phyloP scores from a whole-genome alignment of 2,113 vertebrate species.

The Hemichromis elongatus region DNA sequence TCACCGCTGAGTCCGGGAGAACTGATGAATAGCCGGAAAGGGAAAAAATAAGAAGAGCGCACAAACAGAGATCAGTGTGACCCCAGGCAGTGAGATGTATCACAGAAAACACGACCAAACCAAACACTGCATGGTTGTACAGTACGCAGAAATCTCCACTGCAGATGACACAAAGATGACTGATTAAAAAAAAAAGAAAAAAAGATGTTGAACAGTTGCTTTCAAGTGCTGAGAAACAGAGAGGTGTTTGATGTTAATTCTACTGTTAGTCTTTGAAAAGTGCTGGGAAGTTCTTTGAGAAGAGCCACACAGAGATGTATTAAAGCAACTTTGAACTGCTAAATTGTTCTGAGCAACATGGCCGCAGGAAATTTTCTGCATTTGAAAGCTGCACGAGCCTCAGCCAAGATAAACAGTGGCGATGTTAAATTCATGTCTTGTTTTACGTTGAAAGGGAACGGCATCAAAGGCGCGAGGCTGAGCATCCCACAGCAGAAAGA shows the following conservation, averaged over 20 bases:
- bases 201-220: conserved; percentile 32
- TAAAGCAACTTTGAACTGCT: conserved; percentile 55
- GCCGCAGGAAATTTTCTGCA: conserved; percentile 28
- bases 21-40: not conserved
- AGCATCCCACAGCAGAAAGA: conserved; percentile 14
- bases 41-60: not conserved
- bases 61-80: not conserved
- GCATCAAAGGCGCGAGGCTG: conserved; percentile 51
- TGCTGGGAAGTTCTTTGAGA: conserved; percentile 15
- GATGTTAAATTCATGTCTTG: conserved; percentile 39
- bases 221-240: not conserved
- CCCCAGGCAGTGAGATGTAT: not conserved
- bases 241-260: conserved; percentile 25
- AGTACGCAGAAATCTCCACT: not conserved
- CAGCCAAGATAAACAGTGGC: conserved; percentile 32
- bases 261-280: conserved; percentile 37
- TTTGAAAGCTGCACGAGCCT: conserved; percentile 19
- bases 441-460: conserved; percentile 52
- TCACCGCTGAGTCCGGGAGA: not conserved
- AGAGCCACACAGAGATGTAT: conserved; percentile 25
- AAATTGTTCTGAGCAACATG: conserved; percentile 47
- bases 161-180: conserved; percentile 28
- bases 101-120: not conserved
- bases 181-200: conserved; percentile 52
- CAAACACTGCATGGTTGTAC: not conserved